Conservation (phyloP, 2,113 vertebrate species). For the Nothobranchius kuhntae region DNA sequence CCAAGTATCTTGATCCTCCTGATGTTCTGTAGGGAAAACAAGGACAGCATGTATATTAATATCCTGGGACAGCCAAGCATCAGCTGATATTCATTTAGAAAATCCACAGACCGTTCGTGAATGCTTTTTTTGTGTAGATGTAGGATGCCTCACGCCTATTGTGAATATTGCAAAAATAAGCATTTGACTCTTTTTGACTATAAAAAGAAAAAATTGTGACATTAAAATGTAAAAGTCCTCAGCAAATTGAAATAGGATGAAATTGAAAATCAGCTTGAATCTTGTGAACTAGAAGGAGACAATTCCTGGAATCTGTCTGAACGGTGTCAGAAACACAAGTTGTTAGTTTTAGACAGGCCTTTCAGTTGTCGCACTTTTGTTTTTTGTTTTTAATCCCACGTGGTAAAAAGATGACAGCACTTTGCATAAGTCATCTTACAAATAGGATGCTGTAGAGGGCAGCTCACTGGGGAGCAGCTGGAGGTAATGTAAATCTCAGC, state of each 20-base stretch:
- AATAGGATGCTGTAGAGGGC: slow-evolving; percentile 19
- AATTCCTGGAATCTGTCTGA: background rate
- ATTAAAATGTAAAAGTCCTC: background rate
- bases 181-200: background rate
- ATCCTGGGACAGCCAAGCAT: background rate
- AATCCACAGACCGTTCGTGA: background rate
- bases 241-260: background rate
- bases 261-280: background rate
- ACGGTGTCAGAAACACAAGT: background rate
- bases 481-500: slow-evolving; percentile 45
- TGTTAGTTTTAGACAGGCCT: slow-evolving; percentile 2
- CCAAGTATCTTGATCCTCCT: background rate
- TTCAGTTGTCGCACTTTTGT: slow-evolving; percentile 6
- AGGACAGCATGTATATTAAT: background rate
- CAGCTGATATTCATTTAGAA: background rate
- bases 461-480: slow-evolving; percentile 55
- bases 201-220: background rate
- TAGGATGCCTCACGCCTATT: no score
- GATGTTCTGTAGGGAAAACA: background rate
- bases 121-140: background rate
- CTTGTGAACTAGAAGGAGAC: background rate
- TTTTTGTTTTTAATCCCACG: background rate
- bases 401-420: slow-evolving; percentile 2
- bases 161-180: background rate
- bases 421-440: background rate